Evolutionary conservation across 2,888 invertebrate genomes (phyloP), one percentile per base, ranked within the genome.

Genomic region (Allophyes oxyacanthae): DNA sequence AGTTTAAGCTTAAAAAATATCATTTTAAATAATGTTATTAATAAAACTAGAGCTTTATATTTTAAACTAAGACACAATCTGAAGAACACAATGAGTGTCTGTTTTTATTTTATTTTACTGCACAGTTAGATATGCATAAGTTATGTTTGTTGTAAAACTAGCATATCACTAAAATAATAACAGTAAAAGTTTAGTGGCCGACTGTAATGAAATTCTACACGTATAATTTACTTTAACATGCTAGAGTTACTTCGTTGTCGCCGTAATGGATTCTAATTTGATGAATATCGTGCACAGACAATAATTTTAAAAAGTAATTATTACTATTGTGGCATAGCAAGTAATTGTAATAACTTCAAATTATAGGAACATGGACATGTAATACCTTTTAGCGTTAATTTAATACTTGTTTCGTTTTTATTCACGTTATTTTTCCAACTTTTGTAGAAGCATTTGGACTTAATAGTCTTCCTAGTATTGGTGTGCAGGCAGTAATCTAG

Each of bases 221-320:
- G 52, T 60, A 52, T 63, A 65, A 72, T 64, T 59, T 53, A 60
- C 46, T 57, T 52, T 43, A 25, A 57, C 72, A 67, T 53, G 73
- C 55, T 48, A 62, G 42, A 32, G 49, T 40, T 61, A 46, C 36
- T 51, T 48, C 20, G 50, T 54, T 59, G 55, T 69, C 54, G 42
- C 56, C 30, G 36, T 76, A 75, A 73, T 76, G 64, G 65, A 68
- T 54, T 73, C 52, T 60, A 65, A 62, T 65, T 62, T 65, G 65
- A 72, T 68, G 63, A 53, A 42, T 55, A 55, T 62, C 57, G 58
- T 51, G 36, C 40, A 56, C 34, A 36, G 49, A 63, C 38, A 70
- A 38, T 64, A 50, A 62, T 53, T 56, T 40, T 28, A 54, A 72
- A 58, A 45, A 40, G 32, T 53, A 50, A 49, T 56, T 58, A 55